Conservation (phyloP, 2,888 invertebrate genomes). For the Eupithecia subfuscata region DNA sequence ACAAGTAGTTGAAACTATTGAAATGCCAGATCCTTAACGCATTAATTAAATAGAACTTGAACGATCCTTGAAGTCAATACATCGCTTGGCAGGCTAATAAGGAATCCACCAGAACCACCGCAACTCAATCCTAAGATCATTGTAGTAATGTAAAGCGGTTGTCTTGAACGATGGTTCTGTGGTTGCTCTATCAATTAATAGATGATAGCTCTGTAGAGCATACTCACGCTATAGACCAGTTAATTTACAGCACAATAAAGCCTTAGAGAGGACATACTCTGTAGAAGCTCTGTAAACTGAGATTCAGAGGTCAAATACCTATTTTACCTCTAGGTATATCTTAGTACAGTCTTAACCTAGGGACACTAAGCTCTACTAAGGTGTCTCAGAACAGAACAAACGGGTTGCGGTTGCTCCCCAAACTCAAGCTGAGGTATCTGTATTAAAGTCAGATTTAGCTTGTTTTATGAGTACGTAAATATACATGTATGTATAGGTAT, state of each 20-base stretch:
- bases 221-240: background rate
- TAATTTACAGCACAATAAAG: background rate
- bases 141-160: background rate
- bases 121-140: constrained; percentile 3
- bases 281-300: background rate
- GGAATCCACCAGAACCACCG: background rate
- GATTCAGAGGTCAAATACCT: background rate
- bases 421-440: background rate
- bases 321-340: background rate
- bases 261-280: background rate
- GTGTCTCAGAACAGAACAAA: background rate
- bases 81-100: constrained; percentile 13
- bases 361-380: background rate
- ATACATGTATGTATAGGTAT: no score
- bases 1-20: background rate
- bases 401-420: no score
- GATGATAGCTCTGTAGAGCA: background rate
- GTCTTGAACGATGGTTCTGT: background rate
- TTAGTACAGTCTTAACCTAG: background rate
- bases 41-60: constrained; percentile 3
- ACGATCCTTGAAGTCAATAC: constrained; percentile 15
- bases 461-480: background rate
- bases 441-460: background rate
- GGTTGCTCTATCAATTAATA: background rate
- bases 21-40: background rate